These are phyloP conservation scores for Tuta absoluta DNA, from an alignment of 2,888 invertebrate species.

Conservation along the genomic window DNA sequence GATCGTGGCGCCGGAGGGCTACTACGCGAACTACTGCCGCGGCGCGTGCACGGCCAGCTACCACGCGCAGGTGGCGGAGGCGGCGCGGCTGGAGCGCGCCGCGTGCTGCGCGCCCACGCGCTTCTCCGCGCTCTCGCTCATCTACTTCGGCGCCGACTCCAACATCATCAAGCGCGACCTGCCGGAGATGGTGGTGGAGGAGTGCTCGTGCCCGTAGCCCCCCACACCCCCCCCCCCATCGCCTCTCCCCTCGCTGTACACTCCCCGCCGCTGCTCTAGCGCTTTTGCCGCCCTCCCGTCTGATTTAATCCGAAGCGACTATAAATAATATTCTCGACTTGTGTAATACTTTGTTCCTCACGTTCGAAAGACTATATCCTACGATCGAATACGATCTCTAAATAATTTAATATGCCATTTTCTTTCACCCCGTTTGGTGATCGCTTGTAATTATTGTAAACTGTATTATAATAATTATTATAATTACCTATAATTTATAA, in stretches of 20 bases:
- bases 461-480: constrained; percentile 82
- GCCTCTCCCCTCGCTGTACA: constrained; percentile 52
- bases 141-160: constrained; percentile 94
- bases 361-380: constrained; percentile 81
- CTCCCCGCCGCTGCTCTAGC: constrained; percentile 45
- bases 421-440: constrained; percentile 81
- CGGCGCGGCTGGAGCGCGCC: constrained; percentile 92
- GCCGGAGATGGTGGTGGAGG: constrained; percentile 97
- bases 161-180: constrained; percentile 96
- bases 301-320: constrained; percentile 77
- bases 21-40: constrained; percentile 96
- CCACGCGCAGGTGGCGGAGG: constrained; percentile 95
- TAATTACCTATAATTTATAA: constrained; percentile 62
- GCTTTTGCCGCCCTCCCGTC: constrained; percentile 77
- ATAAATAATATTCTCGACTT: constrained; percentile 80
- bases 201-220: constrained; percentile 94
- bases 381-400: constrained; percentile 61
- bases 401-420: constrained; percentile 80
- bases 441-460: constrained; percentile 82
- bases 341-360: constrained; percentile 81
- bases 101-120: constrained; percentile 96
- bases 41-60: constrained; percentile 94
- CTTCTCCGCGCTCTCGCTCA: constrained; percentile 95
- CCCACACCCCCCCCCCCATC: constrained; percentile 52
- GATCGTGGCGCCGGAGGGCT: constrained; percentile 94